Base-by-base conservation (phyloP, 2,888 invertebrate species). In the Lithophane ornitopus region DNA sequence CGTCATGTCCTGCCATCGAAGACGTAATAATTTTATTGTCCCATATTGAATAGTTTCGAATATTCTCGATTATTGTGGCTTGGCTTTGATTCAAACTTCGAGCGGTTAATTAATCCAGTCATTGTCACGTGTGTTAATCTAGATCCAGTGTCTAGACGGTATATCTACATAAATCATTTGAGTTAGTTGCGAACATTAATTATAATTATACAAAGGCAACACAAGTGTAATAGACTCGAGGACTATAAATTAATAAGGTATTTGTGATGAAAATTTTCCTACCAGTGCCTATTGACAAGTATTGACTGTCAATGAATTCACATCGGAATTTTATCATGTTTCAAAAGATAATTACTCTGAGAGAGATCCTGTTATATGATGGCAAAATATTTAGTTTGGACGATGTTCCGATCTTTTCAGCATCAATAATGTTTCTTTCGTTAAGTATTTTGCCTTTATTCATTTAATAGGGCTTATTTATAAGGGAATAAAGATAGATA, bases 61-160 rank as follows among this genome's bases (percentile, higher is more conserved):
- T n/a, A n/a, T 80, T 52, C 28, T 49, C 16, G 49, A 63, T 74
- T 68, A 67, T 70, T 44, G 26, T 41, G 44, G 63, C 28, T 83
- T 41, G 44, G 63, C 28, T 83, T 85, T 73, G 85, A 86, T 86
- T 87, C 85, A 87, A 87, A 85, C 82, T 85, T 76, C 71, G 76
- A 72, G 79, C 76, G 80, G 87, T 86, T 89, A 90, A 88, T 89
- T 87, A 85, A 87, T 89, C 85, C 14, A 78, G 74, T 65, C 72
- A 78, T 68, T 80, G 85, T 78, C 74, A 76, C 61, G 63, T 69
- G 74, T 72, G 69, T 78, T 85, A 85, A 81, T 83, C 85, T 85
- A 74, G 85, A 78, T 78, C 78, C 56, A 81, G 78, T 83, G 75
- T 67, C 87, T 75, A 82, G 85, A 77, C 85, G 62, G 73, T 77